These are phyloP conservation scores for Microcebus tavaratra DNA, from an alignment of 2,113 vertebrate genomes.

Conservation along the genomic window DNA sequence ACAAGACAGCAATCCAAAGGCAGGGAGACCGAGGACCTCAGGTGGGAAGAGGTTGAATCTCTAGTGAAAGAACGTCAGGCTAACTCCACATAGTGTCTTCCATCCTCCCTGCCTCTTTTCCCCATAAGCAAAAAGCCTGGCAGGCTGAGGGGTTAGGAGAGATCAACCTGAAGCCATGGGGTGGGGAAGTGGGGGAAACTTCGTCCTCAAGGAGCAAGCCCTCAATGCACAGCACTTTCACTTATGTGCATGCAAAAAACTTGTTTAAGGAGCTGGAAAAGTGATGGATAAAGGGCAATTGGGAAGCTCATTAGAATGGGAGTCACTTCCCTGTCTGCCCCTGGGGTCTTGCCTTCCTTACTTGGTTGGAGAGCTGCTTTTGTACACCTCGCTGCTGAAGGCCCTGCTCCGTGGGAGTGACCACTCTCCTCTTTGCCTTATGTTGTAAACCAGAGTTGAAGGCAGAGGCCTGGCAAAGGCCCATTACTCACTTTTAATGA, in stretches of 20 bases:
- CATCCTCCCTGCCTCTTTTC: not conserved
- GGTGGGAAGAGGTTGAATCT: not conserved
- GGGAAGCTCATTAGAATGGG: slow-evolving; percentile 57
- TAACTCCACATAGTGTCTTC: rapidly evolving
- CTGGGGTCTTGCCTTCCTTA: slow-evolving; percentile 56
- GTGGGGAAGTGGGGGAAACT: not conserved
- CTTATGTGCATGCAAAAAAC: not conserved
- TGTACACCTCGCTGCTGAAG: not conserved
- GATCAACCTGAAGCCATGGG: not conserved
- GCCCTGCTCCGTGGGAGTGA: not conserved
- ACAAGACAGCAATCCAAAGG: not conserved
- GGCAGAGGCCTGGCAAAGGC: slow-evolving; percentile 60
- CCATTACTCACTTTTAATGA: slow-evolving; percentile 80
- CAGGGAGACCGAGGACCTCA: not conserved
- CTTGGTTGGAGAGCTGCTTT: slow-evolving; percentile 24
- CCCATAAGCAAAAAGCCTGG: not conserved
- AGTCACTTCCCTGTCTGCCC: not conserved
- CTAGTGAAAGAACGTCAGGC: not conserved
- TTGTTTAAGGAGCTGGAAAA: slow-evolving; percentile 56
- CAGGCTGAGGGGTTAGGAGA: not conserved
- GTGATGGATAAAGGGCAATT: not conserved
- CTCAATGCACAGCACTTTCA: not conserved
- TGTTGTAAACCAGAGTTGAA: slow-evolving; percentile 40
- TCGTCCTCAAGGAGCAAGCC: not conserved
- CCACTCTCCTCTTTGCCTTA: slow-evolving; percentile 48